Evolutionary conservation across 1,140 invertebrate species (phyloP).

Genomic region (Drosophila bipectinata): DNA sequence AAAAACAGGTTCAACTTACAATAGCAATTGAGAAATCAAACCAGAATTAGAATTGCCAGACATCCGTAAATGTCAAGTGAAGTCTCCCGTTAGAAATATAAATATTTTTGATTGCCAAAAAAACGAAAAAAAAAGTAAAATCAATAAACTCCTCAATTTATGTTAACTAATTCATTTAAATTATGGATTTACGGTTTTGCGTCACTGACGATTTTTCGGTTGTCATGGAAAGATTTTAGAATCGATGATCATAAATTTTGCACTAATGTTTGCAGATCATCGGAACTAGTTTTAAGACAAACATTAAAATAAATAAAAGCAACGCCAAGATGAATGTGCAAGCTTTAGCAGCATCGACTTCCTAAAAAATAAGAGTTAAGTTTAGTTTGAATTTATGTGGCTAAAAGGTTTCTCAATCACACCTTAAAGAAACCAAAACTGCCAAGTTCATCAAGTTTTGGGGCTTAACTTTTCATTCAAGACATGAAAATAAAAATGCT

Average conservation of each 20-base stretch:
- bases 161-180: conserved; percentile 39
- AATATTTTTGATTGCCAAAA: conserved; percentile 7
- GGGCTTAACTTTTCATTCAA: conserved; percentile 38
- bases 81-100: conserved; percentile 21
- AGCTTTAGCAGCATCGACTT: not conserved
- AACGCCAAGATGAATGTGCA: not conserved
- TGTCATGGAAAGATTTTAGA: conserved; percentile 33
- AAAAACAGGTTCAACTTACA: conserved; percentile 33
- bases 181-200: conserved; percentile 39
- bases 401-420: conserved; percentile 34
- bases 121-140: not conserved
- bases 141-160: conserved; percentile 40
- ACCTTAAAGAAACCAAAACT: conserved; percentile 18
- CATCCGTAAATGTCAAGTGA: conserved; percentile 39
- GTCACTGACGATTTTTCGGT: conserved; percentile 12
- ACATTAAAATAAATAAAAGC: conserved; percentile 14
- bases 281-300: conserved; percentile 29
- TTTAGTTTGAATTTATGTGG: not conserved
- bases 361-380: not conserved
- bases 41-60: conserved; percentile 27
- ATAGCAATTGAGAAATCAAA: conserved; percentile 45
- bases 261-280: conserved; percentile 27
- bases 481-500: conserved; percentile 41
- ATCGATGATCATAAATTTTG: conserved; percentile 33
- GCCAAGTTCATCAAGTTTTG: conserved; percentile 36